phyloP scores from a whole-genome alignment of 2,888 invertebrate genomes.

The Acrocera orbiculus region DNA sequence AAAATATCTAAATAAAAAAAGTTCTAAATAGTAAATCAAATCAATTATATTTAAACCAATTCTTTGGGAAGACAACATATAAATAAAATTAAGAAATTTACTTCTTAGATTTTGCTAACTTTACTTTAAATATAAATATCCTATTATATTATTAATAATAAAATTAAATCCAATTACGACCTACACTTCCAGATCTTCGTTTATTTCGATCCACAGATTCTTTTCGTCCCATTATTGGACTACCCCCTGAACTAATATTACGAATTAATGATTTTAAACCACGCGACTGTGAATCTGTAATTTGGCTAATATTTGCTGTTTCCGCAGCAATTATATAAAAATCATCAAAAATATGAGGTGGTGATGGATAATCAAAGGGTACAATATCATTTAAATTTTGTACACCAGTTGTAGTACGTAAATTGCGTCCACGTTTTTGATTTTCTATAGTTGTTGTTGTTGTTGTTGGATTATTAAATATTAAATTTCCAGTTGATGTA shows the following conservation, averaged over 20 bases:
- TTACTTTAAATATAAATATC: too few species aligned
- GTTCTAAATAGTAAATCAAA: too few species aligned
- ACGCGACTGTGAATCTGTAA: conserved; percentile 43
- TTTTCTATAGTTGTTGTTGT: conserved; percentile 1
- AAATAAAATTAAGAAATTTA: too few species aligned
- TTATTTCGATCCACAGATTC: conserved; percentile 25
- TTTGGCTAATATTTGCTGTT: conserved; percentile 29
- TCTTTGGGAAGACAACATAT: too few species aligned
- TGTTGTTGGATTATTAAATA: conserved; percentile 7
- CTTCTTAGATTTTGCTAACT: too few species aligned
- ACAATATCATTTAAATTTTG: conserved; percentile 41
- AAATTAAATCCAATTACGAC: conserved; percentile 28
- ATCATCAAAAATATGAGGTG: conserved; percentile 72
- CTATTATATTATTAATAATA: too few species aligned
- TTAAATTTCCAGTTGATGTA: conserved; percentile 3
- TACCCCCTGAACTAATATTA: conserved; percentile 61
- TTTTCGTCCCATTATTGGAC: conserved; percentile 63
- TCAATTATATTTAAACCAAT: too few species aligned
- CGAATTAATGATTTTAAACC: conserved; percentile 61
- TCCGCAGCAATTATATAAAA: conserved; percentile 80
- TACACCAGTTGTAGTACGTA: conserved; percentile 18
- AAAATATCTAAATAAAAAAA: too few species aligned
- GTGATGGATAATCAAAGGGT: conserved; percentile 48
- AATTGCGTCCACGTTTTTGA: background rate
- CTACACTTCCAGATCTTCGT: conserved; percentile 28